Evolutionary conservation across 2,113 vertebrate species (phyloP).

Genomic region (Lynx canadensis): DNA sequence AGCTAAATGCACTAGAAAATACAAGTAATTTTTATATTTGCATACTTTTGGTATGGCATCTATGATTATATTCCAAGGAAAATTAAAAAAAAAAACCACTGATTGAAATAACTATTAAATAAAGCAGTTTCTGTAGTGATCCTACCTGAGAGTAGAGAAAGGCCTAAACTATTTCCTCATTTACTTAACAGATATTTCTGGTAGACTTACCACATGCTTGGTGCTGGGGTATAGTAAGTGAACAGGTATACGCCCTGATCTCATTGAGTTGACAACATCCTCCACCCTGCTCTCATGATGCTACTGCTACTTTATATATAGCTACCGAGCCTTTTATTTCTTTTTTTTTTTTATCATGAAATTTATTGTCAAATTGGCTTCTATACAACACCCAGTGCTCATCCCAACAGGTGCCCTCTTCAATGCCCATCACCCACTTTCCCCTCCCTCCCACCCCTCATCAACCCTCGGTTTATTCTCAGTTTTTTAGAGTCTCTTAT

Average conservation of each 20-base stretch:
- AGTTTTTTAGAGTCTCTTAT: no score
- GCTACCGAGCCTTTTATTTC: not conserved
- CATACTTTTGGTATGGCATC: not conserved
- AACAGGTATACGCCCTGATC: not conserved
- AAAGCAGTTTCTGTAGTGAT: not conserved
- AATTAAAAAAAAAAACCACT: not conserved
- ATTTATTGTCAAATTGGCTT: no score
- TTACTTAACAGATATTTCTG: not conserved
- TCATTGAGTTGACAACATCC: not conserved
- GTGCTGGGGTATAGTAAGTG: not conserved
- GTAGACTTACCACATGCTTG: not conserved
- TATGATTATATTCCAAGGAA: not conserved
- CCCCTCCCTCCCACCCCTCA: no score
- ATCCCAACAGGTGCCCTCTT: no score
- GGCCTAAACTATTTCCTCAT: slow-evolving; percentile 6
- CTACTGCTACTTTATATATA: not conserved
- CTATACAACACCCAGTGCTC: no score
- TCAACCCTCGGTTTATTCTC: no score
- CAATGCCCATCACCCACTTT: no score
- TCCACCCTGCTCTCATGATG: not conserved
- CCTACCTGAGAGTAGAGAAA: not conserved
- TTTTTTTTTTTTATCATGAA: no score
- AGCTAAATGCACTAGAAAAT: not conserved
- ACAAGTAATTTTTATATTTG: slow-evolving; percentile 18
- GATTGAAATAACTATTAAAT: not conserved